These are phyloP conservation scores for Dallia pectoralis DNA, from an alignment of 2,797 vertebrate genomes.

Conservation along the genomic window DNA sequence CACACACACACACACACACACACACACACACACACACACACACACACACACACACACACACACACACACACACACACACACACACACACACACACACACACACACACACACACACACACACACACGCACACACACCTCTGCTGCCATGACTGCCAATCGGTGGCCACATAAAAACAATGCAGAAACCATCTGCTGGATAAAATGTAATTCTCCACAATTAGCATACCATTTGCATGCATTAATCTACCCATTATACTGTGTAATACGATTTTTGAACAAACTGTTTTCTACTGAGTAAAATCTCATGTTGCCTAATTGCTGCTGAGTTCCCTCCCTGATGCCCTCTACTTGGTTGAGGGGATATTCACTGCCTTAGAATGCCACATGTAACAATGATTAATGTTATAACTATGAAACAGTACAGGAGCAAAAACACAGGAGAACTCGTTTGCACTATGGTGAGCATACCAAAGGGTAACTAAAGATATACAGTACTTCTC, in stretches of 20 bases:
- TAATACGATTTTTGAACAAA: slow-evolving; percentile 54
- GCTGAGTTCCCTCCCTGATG: slow-evolving; percentile 22
- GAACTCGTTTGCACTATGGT: neutral
- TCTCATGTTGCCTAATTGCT: slow-evolving; percentile 56
- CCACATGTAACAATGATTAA: neutral
- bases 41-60: slow-evolving; percentile 1
- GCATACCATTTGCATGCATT: slow-evolving; percentile 58
- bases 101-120: slow-evolving; percentile 10
- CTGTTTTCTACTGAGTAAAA: slow-evolving; percentile 49
- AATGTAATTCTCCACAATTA: slow-evolving; percentile 60
- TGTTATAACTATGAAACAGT: neutral
- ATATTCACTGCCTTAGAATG: neutral
- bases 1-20: slow-evolving; percentile 1
- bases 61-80: too few species aligned
- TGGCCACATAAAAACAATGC: slow-evolving; percentile 46
- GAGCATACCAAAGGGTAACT: neutral
- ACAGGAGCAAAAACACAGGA: too few species aligned
- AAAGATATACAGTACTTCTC: too few species aligned
- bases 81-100: slow-evolving; percentile 1
- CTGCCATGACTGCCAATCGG: slow-evolving; percentile 10
- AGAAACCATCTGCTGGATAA: slow-evolving; percentile 60
- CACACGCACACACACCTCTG: slow-evolving; percentile 7
- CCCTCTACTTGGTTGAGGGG: neutral
- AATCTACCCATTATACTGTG: slow-evolving; percentile 51
- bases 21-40: slow-evolving; percentile 1